phyloP scores from a whole-genome alignment of 1,140 invertebrate species.

The Megalonaias nervosa region DNA sequence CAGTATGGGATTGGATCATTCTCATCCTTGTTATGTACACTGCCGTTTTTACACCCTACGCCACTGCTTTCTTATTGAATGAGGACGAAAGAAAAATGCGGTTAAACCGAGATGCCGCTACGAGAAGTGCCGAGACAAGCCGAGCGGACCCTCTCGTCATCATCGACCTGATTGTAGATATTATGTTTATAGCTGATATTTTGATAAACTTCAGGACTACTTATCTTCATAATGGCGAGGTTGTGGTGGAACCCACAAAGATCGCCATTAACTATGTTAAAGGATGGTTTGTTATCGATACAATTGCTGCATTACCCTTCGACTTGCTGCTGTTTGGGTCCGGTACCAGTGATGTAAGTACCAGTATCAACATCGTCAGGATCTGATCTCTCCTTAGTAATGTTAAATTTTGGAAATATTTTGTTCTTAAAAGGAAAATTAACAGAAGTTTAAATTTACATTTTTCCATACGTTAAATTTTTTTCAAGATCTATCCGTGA shows the following conservation, averaged over 20 bases:
- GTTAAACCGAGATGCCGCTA: slow-evolving; percentile 58
- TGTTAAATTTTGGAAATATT: too few relatives aligned
- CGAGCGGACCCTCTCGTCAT: slow-evolving; percentile 68
- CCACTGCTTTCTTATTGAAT: slow-evolving; percentile 96
- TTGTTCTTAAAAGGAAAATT: too few relatives aligned
- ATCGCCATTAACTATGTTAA: slow-evolving; percentile 71
- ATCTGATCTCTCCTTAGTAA: too few relatives aligned
- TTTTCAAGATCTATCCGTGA: too few relatives aligned
- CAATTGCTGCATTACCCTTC: slow-evolving; percentile 70
- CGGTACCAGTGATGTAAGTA: slow-evolving; percentile 70
- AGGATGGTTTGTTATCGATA: slow-evolving; percentile 72
- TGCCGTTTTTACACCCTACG: slow-evolving; percentile 99
- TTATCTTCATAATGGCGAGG: slow-evolving; percentile 70
- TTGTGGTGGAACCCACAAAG: slow-evolving; percentile 67
- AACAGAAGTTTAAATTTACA: too few relatives aligned
- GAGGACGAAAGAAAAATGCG: slow-evolving; percentile 75
- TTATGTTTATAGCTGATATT: slow-evolving; percentile 72
- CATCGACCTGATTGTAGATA: slow-evolving; percentile 70
- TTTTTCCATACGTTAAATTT: too few relatives aligned
- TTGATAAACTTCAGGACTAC: slow-evolving; percentile 72
- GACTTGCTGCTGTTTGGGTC: slow-evolving; percentile 71
- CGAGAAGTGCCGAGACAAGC: slow-evolving; percentile 54
- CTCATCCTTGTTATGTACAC: slow-evolving; percentile 98
- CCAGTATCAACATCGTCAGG: not conserved
- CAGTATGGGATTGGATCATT: slow-evolving; percentile 99